Evolutionary conservation across 2,797 vertebrate genomes (phyloP).

Genomic region (Euphonia xanthogaster): DNA sequence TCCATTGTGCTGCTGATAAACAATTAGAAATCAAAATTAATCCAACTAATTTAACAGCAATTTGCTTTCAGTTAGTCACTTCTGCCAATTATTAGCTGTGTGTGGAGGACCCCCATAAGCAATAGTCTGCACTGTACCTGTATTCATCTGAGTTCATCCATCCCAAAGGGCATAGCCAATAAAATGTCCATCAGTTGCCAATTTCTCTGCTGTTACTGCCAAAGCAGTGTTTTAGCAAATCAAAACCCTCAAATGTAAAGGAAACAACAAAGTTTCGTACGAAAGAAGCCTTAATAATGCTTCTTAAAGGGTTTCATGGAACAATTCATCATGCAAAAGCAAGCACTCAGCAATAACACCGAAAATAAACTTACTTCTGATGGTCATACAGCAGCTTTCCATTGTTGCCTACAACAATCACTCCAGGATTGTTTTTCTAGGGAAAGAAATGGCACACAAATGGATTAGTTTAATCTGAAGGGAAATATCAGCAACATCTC

Average conservation of each 20-base stretch:
- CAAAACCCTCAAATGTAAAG: neutral
- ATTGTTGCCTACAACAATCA: slow-evolving; percentile 94
- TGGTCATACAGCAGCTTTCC: slow-evolving; percentile 93
- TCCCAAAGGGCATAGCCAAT: neutral
- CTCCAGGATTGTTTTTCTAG: slow-evolving; percentile 96
- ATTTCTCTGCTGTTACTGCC: neutral
- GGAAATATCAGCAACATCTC: neutral
- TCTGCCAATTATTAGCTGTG: neutral
- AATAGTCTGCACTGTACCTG: neutral
- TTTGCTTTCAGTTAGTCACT: neutral
- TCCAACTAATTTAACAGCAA: neutral
- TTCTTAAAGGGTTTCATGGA: neutral
- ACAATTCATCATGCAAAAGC: neutral
- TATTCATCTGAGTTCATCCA: neutral
- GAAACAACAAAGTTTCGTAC: neutral
- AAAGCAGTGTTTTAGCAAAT: neutral
- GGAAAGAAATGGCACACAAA: slow-evolving; percentile 25
- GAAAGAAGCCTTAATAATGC: neutral
- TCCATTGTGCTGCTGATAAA: neutral
- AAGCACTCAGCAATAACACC: neutral
- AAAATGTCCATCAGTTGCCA: neutral
- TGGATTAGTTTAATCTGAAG: neutral
- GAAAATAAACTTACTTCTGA: slow-evolving; percentile 78
- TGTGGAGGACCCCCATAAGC: neutral
- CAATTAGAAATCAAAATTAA: neutral